Percentiles rank a stretch among this genome's conserved stretches.
Evolutionary conservation across 2,113 vertebrate species (phyloP).

Genomic region (Phaethornis superciliosus): DNA sequence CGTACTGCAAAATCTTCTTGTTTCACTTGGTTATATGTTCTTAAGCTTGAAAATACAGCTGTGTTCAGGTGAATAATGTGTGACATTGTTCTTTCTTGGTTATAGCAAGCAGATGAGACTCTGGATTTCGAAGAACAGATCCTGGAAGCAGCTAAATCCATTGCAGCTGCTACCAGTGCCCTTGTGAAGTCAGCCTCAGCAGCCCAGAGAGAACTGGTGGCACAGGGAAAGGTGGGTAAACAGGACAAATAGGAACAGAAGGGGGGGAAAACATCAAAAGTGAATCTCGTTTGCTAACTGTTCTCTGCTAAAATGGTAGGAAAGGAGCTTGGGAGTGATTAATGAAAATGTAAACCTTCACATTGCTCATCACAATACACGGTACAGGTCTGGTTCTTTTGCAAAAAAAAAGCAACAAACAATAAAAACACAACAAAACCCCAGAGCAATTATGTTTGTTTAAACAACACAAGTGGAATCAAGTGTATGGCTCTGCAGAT

Average conservation of each 20-base stretch:
- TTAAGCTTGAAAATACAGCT: not conserved
- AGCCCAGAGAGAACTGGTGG: conserved; percentile 96
- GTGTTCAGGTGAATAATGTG: not conserved
- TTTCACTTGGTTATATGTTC: not conserved
- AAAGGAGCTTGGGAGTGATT: not conserved
- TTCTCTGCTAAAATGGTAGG: not conserved
- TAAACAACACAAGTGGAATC: not conserved
- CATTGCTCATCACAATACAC: not conserved
- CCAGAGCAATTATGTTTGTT: not conserved
- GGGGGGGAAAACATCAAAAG: accelerated
- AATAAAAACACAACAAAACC: too few species aligned
- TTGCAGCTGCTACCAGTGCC: conserved; percentile 96
- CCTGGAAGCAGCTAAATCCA: conserved; percentile 97
- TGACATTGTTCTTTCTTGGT: conserved; percentile 72
- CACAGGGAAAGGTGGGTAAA: conserved; percentile 93
- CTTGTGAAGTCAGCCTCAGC: conserved; percentile 97
- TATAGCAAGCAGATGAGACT: conserved; percentile 96
- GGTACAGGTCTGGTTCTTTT: not conserved
- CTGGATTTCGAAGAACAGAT: conserved; percentile 99
- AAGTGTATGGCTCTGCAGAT: not conserved
- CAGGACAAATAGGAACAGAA: not conserved
- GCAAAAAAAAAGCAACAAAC: not conserved
- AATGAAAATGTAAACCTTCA: not conserved
- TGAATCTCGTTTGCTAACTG: not conserved
- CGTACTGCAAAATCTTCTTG: not conserved